Conservation (phyloP, 2,888 invertebrate species). For the Cryptosula pallasiana region DNA sequence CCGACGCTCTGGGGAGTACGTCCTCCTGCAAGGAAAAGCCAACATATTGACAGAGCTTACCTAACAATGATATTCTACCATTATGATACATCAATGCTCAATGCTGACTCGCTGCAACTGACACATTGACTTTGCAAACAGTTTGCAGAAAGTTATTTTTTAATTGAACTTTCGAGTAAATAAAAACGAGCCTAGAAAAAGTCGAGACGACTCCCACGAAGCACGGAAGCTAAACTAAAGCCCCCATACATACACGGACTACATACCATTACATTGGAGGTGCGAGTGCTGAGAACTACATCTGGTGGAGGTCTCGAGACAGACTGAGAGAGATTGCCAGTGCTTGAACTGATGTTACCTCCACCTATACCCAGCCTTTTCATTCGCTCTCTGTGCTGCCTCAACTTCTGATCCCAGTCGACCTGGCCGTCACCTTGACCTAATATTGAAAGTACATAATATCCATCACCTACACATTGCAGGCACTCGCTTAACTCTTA, state of each 20-base stretch:
- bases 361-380: not conserved
- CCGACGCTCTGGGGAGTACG: not conserved
- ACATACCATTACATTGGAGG: conserved; percentile 15
- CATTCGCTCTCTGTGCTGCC: conserved; percentile 17
- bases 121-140: too few species aligned
- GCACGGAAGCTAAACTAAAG: not conserved
- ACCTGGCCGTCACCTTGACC: not conserved
- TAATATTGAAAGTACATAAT: too few species aligned
- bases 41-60: not conserved
- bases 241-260: not conserved
- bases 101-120: too few species aligned
- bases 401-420: conserved; percentile 10
- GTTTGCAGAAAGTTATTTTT: too few species aligned
- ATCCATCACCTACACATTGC: too few species aligned
- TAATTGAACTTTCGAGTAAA: not conserved
- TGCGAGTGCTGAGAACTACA: conserved; percentile 15
- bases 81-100: too few species aligned
- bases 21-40: conserved; percentile 12
- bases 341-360: not conserved
- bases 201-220: too few species aligned
- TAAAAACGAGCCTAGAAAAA: too few species aligned
- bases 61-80: too few species aligned
- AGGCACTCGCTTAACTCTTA: too few species aligned
- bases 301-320: conserved; percentile 11
- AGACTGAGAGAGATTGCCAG: not conserved